A percentile compares a stretch with the other conserved stretches of the same genome.
Evolutionary conservation across 2,888 invertebrate genomes (phyloP).

Genomic region (Yponomeuta cagnagella): DNA sequence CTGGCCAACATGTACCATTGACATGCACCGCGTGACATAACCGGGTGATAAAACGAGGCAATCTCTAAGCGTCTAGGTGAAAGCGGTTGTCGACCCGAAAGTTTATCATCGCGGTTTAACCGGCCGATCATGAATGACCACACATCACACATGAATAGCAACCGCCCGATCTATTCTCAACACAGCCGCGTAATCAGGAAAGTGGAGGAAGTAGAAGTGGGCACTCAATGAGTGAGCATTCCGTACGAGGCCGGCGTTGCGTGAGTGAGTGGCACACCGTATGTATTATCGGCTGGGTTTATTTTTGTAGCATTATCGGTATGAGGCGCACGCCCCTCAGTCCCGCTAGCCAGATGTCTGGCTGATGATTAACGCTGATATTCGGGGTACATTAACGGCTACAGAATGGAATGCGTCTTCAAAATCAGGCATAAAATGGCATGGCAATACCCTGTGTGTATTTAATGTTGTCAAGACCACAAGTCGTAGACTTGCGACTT

Average conservation of each 20-base stretch:
- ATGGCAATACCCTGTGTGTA: background rate
- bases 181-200: constrained; percentile 43
- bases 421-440: background rate
- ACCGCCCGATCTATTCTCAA: constrained; percentile 36
- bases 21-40: constrained; percentile 40
- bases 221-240: constrained; percentile 48
- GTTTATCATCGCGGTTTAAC: constrained; percentile 38
- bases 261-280: constrained; percentile 44
- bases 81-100: constrained; percentile 54
- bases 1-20: background rate
- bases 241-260: constrained; percentile 31
- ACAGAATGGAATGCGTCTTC: background rate
- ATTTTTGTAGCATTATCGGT: constrained; percentile 43
- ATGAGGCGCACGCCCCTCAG: constrained; percentile 7
- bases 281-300: constrained; percentile 50
- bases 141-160: constrained; percentile 29
- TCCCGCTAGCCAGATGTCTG: constrained; percentile 11
- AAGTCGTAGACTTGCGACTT: background rate
- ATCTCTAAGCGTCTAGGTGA: constrained; percentile 42
- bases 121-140: constrained; percentile 43
- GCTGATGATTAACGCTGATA: constrained; percentile 10
- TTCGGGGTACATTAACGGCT: background rate
- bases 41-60: constrained; percentile 37
- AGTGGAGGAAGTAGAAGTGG: constrained; percentile 52
- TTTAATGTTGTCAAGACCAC: background rate